phyloP scores from a whole-genome alignment of 2,797 vertebrate genomes.

The Alcedo quadribrachys region DNA sequence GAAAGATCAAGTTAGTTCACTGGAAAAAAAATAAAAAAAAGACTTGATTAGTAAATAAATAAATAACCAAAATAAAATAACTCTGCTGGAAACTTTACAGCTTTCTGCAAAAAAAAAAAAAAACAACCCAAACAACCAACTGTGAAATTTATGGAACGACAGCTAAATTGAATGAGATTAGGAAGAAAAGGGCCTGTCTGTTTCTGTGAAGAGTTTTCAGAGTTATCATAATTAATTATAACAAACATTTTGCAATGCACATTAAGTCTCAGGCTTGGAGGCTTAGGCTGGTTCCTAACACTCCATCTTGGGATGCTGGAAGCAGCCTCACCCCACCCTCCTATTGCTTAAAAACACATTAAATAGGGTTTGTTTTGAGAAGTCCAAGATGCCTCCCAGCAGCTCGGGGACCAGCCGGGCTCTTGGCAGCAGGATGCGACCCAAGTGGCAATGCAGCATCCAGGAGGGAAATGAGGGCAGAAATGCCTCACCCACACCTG shows the following conservation, averaged over 20 bases:
- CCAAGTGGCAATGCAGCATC: background rate
- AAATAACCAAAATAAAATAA: background rate
- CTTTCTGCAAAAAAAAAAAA: background rate
- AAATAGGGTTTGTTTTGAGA: background rate
- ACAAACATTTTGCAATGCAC: background rate
- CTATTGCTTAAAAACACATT: background rate
- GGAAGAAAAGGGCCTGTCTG: constrained; percentile 47
- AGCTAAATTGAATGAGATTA: constrained; percentile 38
- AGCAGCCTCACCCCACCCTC: accelerated
- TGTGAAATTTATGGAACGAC: constrained; percentile 53
- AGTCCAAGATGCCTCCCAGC: accelerated
- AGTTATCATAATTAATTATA: constrained; percentile 46
- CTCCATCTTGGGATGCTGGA: background rate
- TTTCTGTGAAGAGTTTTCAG: constrained; percentile 33
- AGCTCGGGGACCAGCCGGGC: accelerated
- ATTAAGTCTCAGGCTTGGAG: background rate
- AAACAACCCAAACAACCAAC: background rate
- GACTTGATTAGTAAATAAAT: background rate
- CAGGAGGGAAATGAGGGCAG: background rate
- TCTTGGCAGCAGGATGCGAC: background rate
- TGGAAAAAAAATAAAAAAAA: background rate
- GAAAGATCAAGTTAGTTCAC: background rate
- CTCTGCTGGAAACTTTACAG: background rate
- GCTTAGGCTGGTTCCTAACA: background rate
- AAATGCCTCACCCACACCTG: accelerated